A percentile compares a stretch with the other conserved stretches of the same genome.
These are phyloP conservation scores for Nerophis lumbriciformis DNA, from an alignment of 2,113 vertebrate species.

Conservation along the genomic window DNA sequence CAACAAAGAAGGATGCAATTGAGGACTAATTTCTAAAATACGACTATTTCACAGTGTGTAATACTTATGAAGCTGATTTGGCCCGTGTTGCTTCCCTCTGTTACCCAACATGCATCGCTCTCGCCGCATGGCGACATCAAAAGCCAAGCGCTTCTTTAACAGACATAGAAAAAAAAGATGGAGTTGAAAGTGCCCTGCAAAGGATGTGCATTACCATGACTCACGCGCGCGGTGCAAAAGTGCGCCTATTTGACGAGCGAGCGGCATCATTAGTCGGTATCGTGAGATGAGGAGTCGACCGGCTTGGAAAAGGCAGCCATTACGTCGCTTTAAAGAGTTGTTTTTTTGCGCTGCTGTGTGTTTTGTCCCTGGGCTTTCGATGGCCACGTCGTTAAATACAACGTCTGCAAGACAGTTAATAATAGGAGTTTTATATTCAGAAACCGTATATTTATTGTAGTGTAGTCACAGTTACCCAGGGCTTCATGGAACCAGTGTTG, in stretches of 20 bases:
- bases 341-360: background rate
- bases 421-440: too few species aligned
- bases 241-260: background rate
- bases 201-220: background rate
- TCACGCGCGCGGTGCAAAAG: background rate
- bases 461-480: too few species aligned
- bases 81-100: background rate
- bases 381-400: background rate
- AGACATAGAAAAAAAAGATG: conserved; percentile 1
- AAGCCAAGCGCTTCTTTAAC: background rate
- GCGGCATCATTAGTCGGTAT: conserved; percentile 2
- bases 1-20: background rate
- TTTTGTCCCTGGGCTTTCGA: background rate
- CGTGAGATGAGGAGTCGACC: background rate
- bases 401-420: background rate
- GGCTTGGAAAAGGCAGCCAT: background rate
- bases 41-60: background rate
- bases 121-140: background rate
- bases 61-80: background rate
- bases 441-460: too few species aligned
- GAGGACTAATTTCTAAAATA: background rate
- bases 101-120: background rate
- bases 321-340: background rate
- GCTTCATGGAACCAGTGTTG: too few species aligned
- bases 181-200: background rate